Evolutionary conservation across 2,113 vertebrate species (phyloP).

Genomic region (Caranx ignobilis): DNA sequence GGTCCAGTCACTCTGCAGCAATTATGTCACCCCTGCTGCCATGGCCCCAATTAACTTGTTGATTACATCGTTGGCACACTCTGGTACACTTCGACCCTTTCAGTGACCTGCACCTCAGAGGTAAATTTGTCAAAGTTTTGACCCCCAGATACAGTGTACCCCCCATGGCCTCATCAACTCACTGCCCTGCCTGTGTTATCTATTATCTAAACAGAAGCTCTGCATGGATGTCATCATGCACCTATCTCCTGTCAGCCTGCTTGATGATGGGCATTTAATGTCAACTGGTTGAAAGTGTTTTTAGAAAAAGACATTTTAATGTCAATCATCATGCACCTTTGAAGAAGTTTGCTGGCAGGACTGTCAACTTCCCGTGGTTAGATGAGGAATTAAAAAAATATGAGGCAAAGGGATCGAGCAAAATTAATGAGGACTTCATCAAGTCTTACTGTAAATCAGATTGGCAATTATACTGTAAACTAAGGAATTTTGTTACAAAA

Average conservation of each 20-base stretch:
- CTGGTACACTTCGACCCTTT: conserved; percentile 52
- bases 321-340: too few species aligned
- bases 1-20: neutral
- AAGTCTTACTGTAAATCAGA: too few species aligned
- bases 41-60: conserved; percentile 43
- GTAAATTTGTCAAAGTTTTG: conserved; percentile 68
- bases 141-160: conserved; percentile 65
- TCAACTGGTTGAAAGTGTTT: too few species aligned
- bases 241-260: conserved; percentile 59
- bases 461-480: too few species aligned
- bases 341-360: too few species aligned
- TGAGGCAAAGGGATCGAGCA: too few species aligned
- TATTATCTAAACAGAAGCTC: conserved; percentile 72
- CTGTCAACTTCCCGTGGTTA: too few species aligned
- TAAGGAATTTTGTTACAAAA: too few species aligned
- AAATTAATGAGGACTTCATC: too few species aligned
- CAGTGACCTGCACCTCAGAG: conserved; percentile 51
- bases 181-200: conserved; percentile 73
- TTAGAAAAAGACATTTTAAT: too few species aligned
- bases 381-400: too few species aligned
- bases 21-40: conserved; percentile 23
- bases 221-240: conserved; percentile 74
- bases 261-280: conserved; percentile 52
- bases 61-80: conserved; percentile 51
- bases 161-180: conserved; percentile 71